Evolutionary conservation across 2,113 vertebrate species (phyloP), one percentile per base, ranked within the genome.

Genomic region (Dicentrarchus labrax): DNA sequence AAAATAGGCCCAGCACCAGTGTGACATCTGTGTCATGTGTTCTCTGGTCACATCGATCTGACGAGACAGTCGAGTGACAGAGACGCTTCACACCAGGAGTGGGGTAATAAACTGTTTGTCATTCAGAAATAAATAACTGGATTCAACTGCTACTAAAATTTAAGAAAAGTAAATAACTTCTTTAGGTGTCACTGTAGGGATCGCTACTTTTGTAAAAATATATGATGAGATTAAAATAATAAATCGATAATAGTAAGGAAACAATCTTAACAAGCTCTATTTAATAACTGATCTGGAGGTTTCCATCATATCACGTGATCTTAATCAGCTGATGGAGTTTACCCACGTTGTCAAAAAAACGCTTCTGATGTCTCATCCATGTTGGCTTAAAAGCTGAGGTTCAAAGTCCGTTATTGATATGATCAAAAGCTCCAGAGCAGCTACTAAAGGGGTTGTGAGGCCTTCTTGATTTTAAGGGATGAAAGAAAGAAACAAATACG

Each of bases 1-100:
- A 80, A 88, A 92, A 90, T 91, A 92, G 80, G 38, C 54, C 6
- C 77, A 5, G 59, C 84, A 87, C 65, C 76, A 70, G 76, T 6
- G 87, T 81, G 84, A 82, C 90, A 88, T 86, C 83, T 61, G 85
- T 50, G 86, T 90, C 90, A 83, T 50, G 74, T 47, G 77, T 47
- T 57, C 36, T 72, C n/a, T 10, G 79, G 84, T 71, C 50, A 61
- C 84, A 80, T 90, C 11, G 83, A 90, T 74, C 67, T 62, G 24
- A 21, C 59, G 69, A 47, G 74, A 59, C 30, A 48, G 41, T 19
- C 0, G 43, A 78, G 72, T 4, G 10, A 79, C 2, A 41, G 66
- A 74, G 72, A 78, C 0, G 83, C 66, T 77, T 45, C 15, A 57
- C 73, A 57, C 7, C 24, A 45, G n/a, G 62, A 45, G 17, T 0